phyloP scores from a whole-genome alignment of 2,797 vertebrate species.

The Urocyon cinereoargenteus region DNA sequence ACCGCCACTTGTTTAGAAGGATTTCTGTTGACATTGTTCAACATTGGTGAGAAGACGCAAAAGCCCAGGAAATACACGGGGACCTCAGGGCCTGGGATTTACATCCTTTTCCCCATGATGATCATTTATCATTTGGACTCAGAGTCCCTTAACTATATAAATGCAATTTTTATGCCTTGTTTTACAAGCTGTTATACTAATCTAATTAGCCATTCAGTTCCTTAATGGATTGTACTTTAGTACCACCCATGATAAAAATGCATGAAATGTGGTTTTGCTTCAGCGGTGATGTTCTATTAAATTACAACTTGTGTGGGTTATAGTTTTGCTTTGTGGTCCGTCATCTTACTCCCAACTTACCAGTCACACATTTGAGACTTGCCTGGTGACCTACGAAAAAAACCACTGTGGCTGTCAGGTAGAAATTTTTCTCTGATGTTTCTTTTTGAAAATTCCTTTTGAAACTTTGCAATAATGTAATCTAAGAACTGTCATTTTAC shows the following conservation, averaged over 20 bases:
- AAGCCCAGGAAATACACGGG: conserved; percentile 76
- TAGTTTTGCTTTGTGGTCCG: conserved; percentile 64
- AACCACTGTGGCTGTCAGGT: background rate
- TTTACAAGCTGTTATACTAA: conserved; percentile 62
- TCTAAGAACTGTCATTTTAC: conserved; percentile 26
- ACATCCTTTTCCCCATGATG: conserved; percentile 66
- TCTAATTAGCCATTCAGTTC: conserved; percentile 52
- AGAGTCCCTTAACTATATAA: conserved; percentile 60
- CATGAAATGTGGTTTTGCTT: conserved; percentile 51
- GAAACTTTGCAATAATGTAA: conserved; percentile 30
- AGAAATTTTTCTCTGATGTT: conserved; percentile 32
- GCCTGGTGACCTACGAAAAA: background rate
- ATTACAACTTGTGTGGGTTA: conserved; percentile 41
- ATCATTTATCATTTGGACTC: conserved; percentile 58
- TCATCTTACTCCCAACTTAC: background rate
- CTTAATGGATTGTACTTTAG: conserved; percentile 47
- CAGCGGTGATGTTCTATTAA: conserved; percentile 58
- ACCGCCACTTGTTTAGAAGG: conserved; percentile 69
- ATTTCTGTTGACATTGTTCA: conserved; percentile 62
- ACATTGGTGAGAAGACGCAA: conserved; percentile 61
- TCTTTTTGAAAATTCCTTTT: conserved; percentile 28
- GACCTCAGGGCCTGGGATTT: conserved; percentile 34
- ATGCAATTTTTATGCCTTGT: conserved; percentile 49
- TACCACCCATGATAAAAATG: conserved; percentile 50
- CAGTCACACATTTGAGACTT: background rate